phyloP scores from a whole-genome alignment of 2,888 invertebrate species.

The Hirtodrosophila duncani region DNA sequence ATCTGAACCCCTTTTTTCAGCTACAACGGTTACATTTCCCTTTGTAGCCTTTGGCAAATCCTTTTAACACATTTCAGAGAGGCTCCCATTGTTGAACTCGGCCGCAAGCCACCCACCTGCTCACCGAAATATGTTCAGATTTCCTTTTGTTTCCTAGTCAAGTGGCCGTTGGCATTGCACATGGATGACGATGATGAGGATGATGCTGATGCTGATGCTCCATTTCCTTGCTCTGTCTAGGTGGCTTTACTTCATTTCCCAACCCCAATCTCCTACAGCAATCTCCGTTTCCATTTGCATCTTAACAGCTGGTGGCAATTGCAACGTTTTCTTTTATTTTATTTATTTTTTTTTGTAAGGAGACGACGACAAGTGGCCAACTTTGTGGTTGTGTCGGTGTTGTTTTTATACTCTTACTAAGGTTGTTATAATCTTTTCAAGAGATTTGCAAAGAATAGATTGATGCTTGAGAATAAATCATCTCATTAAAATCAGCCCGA shows the following conservation, averaged over 20 bases:
- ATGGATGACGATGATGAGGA: too few species aligned
- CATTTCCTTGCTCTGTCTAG: constrained; percentile 35
- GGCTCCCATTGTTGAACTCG: background rate
- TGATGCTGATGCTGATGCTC: constrained; percentile 41
- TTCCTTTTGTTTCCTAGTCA: constrained; percentile 32
- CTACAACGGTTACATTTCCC: constrained; percentile 8
- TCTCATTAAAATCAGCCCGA: too few species aligned
- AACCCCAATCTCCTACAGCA: background rate
- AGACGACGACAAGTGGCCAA: constrained; percentile 53
- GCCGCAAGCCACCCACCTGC: background rate
- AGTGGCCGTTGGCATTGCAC: constrained; percentile 32
- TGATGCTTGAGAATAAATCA: too few species aligned
- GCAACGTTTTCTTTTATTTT: constrained; percentile 42
- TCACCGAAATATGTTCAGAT: background rate
- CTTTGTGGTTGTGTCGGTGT: constrained; percentile 25
- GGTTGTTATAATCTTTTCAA: too few species aligned
- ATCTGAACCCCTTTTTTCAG: constrained; percentile 4
- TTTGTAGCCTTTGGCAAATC: constrained; percentile 35
- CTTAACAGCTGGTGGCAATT: constrained; percentile 27
- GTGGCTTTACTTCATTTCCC: constrained; percentile 1
- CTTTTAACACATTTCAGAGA: constrained; percentile 9
- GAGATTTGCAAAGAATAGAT: too few species aligned
- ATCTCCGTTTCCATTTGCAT: constrained; percentile 10
- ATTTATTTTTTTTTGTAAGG: too few species aligned
- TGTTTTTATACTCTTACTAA: too few species aligned